These are phyloP conservation scores for Cantharis nigra DNA, from an alignment of 2,888 invertebrate species.

Conservation along the genomic window DNA sequence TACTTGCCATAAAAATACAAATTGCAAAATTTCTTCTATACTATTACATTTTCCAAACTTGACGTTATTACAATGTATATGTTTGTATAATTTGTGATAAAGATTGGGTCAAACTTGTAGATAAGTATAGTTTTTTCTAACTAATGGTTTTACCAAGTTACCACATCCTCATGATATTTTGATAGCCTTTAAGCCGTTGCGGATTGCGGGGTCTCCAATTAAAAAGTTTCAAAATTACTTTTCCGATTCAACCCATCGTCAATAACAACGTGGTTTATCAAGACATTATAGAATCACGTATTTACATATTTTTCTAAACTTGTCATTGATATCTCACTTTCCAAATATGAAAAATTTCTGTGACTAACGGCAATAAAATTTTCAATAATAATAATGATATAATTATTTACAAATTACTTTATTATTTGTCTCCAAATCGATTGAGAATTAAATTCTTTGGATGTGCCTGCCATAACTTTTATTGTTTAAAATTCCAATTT, in stretches of 20 bases:
- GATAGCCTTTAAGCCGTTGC: neutral
- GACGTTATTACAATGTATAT: too few relatives aligned
- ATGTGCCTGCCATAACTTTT: neutral
- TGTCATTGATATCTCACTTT: neutral
- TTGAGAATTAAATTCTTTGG: neutral
- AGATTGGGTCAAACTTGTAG: neutral
- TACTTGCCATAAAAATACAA: neutral
- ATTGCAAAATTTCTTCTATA: neutral
- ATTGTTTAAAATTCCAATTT: neutral
- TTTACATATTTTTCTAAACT: neutral
- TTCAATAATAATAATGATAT: neutral
- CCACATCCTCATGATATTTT: neutral
- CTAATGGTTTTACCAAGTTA: neutral
- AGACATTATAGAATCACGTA: neutral
- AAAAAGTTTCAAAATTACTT: neutral
- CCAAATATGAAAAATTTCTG: neutral
- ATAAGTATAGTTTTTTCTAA: neutral
- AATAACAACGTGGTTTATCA: neutral
- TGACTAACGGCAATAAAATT: neutral
- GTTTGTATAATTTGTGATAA: neutral
- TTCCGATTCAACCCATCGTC: neutral
- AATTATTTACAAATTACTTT: too few relatives aligned
- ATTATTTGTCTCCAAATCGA: neutral
- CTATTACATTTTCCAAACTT: neutral
- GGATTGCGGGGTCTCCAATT: neutral